Evolutionary conservation across 2,888 invertebrate genomes (phyloP), one percentile per base, ranked within the genome.

Genomic region (Plebejus melissa): DNA sequence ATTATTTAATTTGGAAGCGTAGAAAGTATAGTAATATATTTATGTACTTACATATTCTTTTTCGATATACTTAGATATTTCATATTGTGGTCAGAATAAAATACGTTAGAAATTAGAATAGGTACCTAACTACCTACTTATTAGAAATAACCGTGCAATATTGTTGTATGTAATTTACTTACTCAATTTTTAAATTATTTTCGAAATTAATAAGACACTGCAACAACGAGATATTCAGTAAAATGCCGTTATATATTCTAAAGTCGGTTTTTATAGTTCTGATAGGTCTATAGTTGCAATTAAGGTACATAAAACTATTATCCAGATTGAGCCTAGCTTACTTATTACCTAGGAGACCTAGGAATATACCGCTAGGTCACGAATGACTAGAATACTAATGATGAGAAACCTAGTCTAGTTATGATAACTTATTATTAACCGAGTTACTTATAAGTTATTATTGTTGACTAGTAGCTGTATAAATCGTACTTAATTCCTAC

Each of bases 341-440:
- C 7, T 60, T 60, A 60, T 65, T 65, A 36, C 65, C 65, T 65
- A 36, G 65, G 11, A 60, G 22, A 58, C 58, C 58, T 58, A 54
- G 16, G n/a, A 58, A 58, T 22, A 22, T 58, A 65, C 65, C 65
- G 65, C 32, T 65, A 36, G 65, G 65, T 65, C 32, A 65, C 32
- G 65, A 65, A 36, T 65, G 32, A 32, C 65, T 65, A 5, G 65
- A 65, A 65, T 65, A 65, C 32, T 36, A 65, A 65, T 36, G 32
- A 74, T 28, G 36, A 74, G 58, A 57, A 74, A 57, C 32, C 22
- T 65, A 65, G 65, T 28, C 36, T 65, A 65, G 65, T 36, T 65
- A 16, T 32, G 16, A 65, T 28, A 16, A 65, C 32, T 65, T 65
- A 36, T 36, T 32, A 65, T 65, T 65, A 32, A 54, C 16, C 54